Evolutionary conservation across 2,888 invertebrate species (phyloP), one percentile per base, ranked within the genome.

Genomic region (Rhingia rostrata): DNA sequence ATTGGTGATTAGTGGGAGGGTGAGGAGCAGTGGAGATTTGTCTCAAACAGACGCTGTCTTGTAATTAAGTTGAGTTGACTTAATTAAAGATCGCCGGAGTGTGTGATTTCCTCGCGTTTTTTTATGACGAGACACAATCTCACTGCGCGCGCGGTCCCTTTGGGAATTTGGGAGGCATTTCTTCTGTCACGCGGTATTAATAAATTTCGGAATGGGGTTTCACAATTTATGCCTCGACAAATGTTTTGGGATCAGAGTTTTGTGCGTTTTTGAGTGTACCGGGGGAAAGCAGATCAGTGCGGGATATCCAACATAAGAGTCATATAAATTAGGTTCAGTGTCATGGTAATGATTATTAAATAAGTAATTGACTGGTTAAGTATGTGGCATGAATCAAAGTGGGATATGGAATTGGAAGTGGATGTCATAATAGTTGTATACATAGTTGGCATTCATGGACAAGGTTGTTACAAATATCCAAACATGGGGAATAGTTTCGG

Each of bases 71-170:
- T 43, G 58, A 58, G 49, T 63, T 72, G 63, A 33, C 47, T 78
- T 77, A 70, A 78, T 78, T 78, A 72, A 72, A 58, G 49, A 58
- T 51, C 63, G 37, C 49, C 64, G 58, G 70, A 72, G 58, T 72
- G 51, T 70, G 70, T 58, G 70, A 78, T 78, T 72, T 30, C 30
- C 47, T 12, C 53, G 35, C 6, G 0, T 49, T 37, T 51, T 39
- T 60, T 6, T 49, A 4, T 30, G 30, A 45, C n/a, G 6, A 45
- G 12, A n/a, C 30, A 51, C n/a, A 35, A 33, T 54, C 35, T 67
- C 56, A 22, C 5, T 39, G 58, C 14, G 41, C 35, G 10, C 5
- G 30, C 53, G 67, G 45, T 30, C 51, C 63, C 69, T 63, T 70
- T 78, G 69, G 63, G 77, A 78, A 56, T 60, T 56, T 47, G 22